Evolutionary conservation across 2,113 vertebrate species (phyloP).

Genomic region (Melozone crissalis): DNA sequence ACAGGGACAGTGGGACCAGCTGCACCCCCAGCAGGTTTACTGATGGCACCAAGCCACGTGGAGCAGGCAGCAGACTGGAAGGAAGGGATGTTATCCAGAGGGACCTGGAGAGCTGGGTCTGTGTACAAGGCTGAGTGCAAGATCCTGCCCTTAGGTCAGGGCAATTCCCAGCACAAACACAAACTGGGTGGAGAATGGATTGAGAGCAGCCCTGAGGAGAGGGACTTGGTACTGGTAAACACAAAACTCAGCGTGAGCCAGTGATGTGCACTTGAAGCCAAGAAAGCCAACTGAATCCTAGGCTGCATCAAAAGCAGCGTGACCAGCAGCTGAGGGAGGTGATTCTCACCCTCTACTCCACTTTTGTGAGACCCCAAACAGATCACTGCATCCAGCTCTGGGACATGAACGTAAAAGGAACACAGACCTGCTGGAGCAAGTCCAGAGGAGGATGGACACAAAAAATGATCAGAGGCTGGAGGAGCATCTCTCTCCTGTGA

Average conservation of each 20-base stretch:
- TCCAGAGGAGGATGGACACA: neutral
- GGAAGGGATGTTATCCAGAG: neutral
- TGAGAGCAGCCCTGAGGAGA: neutral
- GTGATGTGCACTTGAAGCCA: neutral
- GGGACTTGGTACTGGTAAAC: neutral
- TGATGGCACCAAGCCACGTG: too few relatives aligned
- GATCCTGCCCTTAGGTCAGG: fast-evolving
- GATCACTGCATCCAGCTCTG: neutral
- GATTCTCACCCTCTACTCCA: neutral
- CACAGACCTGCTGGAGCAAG: neutral
- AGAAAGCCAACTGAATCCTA: neutral
- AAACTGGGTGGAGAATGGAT: neutral
- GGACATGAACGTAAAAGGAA: fast-evolving
- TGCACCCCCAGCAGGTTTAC: neutral
- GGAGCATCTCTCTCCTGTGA: neutral
- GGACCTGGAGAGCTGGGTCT: neutral
- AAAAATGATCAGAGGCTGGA: neutral
- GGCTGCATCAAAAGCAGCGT: neutral
- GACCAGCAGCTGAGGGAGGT: neutral
- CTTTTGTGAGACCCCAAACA: fast-evolving
- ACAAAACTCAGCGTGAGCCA: neutral
- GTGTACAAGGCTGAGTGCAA: neutral
- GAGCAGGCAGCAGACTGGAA: neutral
- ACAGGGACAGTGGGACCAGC: fast-evolving
- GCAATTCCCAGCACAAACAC: neutral